Percentiles rank a stretch among this genome's conserved stretches.
phyloP scores from a whole-genome alignment of 2,797 vertebrate genomes.

The Acipenser oxyrinchus region DNA sequence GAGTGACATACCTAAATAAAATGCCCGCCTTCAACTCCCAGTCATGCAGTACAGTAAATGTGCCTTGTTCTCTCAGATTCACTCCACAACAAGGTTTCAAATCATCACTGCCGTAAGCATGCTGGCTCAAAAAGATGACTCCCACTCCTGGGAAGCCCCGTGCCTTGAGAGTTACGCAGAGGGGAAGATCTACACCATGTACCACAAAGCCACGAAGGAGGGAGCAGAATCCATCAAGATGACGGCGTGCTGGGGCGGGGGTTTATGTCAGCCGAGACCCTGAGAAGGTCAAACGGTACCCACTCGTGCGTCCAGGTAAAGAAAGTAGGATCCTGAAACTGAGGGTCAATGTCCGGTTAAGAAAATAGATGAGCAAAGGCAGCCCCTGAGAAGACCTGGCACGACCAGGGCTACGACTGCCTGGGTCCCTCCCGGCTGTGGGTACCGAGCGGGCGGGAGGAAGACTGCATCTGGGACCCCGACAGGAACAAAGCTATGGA shows the following conservation, averaged over 20 bases:
- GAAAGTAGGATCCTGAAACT: conserved; percentile 19
- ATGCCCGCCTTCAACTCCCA: no score
- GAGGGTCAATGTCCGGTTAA: conserved; percentile 18
- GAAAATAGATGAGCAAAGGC: conserved; percentile 12
- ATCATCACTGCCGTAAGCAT: background rate
- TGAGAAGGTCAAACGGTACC: conserved; percentile 45
- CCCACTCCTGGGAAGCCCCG: background rate
- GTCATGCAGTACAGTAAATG: no score
- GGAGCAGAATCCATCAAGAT: conserved; percentile 8
- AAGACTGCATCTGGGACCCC: conserved; percentile 27
- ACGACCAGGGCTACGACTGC: conserved; percentile 27
- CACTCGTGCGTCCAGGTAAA: background rate
- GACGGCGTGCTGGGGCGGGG: conserved; percentile 44
- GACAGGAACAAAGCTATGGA: conserved; percentile 19
- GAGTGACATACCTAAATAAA: no score
- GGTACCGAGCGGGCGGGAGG: conserved; percentile 18
- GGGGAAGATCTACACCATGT: conserved; percentile 37
- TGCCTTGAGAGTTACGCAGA: background rate
- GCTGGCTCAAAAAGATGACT: conserved; percentile 35
- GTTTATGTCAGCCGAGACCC: conserved; percentile 57
- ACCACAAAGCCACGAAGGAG: conserved; percentile 38
- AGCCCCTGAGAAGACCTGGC: conserved; percentile 25
- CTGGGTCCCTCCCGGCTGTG: conserved; percentile 31
- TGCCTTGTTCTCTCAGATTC: no score
- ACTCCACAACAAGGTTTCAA: no score